phyloP scores from a whole-genome alignment of 2,888 invertebrate species.

The Lucinisca nassula region DNA sequence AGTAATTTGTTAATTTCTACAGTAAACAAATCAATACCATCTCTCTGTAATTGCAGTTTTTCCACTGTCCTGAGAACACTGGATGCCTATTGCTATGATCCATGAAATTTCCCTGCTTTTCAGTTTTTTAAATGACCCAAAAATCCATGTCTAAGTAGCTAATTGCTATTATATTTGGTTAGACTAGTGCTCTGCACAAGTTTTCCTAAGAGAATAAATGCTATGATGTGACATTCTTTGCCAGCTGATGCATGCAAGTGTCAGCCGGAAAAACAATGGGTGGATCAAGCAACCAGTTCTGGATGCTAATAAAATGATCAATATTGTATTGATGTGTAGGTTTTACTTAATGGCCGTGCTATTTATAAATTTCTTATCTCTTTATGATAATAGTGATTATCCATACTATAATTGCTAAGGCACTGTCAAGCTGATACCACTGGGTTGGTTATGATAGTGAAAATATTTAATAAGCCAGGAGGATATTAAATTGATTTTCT shows the following conservation, averaged over 20 bases:
- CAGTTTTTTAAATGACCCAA: slow-evolving; percentile 28
- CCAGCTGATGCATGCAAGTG: background rate
- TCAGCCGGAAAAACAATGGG: background rate
- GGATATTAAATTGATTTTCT: background rate
- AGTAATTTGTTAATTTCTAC: slow-evolving; percentile 74
- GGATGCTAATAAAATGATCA: background rate
- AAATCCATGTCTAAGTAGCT: background rate
- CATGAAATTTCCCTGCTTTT: slow-evolving; percentile 60
- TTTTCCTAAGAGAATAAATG: background rate
- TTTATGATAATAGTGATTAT: slow-evolving; percentile 16
- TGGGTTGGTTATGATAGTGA: background rate
- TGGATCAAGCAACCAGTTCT: background rate
- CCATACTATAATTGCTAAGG: slow-evolving; percentile 14
- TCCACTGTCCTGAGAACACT: slow-evolving; percentile 41
- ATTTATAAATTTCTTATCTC: slow-evolving; percentile 32
- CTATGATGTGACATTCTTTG: background rate
- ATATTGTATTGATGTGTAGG: slow-evolving; percentile 14
- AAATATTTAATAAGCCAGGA: background rate
- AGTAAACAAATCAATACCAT: slow-evolving; percentile 64
- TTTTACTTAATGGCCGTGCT: slow-evolving; percentile 20
- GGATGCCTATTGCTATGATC: background rate
- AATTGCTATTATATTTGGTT: slow-evolving; percentile 2
- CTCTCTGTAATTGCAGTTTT: slow-evolving; percentile 68
- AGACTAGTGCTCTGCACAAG: background rate
- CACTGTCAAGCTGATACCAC: background rate